phyloP scores from a whole-genome alignment of 2,113 vertebrate genomes.

The Benitochromis conjunctus region DNA sequence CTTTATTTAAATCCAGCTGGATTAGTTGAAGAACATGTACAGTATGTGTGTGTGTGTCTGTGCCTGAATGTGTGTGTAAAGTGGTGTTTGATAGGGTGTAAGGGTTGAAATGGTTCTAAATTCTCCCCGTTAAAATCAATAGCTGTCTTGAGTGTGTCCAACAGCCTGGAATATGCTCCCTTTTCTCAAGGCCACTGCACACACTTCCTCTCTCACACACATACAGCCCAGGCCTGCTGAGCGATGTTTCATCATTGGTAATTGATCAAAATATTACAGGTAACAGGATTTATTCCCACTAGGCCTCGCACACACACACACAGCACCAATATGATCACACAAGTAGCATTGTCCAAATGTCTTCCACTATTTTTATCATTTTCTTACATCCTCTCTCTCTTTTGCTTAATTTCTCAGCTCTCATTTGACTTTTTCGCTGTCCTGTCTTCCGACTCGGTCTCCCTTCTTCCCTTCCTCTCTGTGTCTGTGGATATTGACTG shows the following conservation, averaged over 20 bases:
- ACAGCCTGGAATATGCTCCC: conserved; percentile 50
- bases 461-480: background rate
- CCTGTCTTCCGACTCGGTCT: background rate
- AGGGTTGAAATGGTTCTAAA: conserved; percentile 56
- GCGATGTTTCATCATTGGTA: conserved; percentile 51
- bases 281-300: conserved; percentile 27
- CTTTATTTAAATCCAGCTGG: background rate
- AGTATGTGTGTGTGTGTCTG: background rate
- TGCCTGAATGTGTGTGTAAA: background rate
- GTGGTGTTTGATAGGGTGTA: conserved; percentile 2
- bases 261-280: conserved; percentile 62
- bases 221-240: background rate
- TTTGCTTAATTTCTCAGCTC: conserved; percentile 9
- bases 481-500: conserved; percentile 16
- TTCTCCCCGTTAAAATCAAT: conserved; percentile 65
- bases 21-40: background rate
- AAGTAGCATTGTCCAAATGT: background rate
- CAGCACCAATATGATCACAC: conserved; percentile 15
- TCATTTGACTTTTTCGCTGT: background rate
- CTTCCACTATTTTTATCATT: background rate
- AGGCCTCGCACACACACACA: background rate
- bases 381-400: background rate
- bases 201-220: background rate
- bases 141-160: conserved; percentile 62
- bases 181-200: conserved; percentile 47